These are phyloP conservation scores for Ptychochromis oligacanthus DNA, from an alignment of 2,113 vertebrate genomes.

Conservation along the genomic window DNA sequence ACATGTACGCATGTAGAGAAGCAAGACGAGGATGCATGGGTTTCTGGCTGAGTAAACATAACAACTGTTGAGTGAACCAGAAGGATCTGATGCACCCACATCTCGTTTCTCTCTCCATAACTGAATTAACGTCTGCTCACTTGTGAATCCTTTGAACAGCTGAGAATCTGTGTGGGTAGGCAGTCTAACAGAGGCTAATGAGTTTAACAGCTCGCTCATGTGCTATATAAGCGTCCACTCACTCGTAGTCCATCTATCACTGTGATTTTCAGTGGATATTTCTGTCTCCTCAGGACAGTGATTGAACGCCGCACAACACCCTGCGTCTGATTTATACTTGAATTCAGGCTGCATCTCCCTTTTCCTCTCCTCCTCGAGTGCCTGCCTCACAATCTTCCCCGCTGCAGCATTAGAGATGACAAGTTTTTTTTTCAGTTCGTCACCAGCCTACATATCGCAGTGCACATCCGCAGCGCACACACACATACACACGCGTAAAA, in stretches of 20 bases:
- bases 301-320: slow-evolving; percentile 30
- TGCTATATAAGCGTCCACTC: slow-evolving; percentile 25
- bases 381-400: slow-evolving; percentile 34
- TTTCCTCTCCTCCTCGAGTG: slow-evolving; percentile 15
- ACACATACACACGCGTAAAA: neutral
- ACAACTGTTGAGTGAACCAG: slow-evolving; percentile 31
- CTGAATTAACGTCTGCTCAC: slow-evolving; percentile 29
- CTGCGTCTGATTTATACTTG: slow-evolving; percentile 47
- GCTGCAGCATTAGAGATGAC: slow-evolving; percentile 37
- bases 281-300: slow-evolving; percentile 30
- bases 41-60: slow-evolving; percentile 32
- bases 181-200: slow-evolving; percentile 54
- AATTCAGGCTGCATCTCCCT: slow-evolving; percentile 29
- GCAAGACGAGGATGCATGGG: neutral
- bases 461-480: slow-evolving; percentile 7
- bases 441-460: slow-evolving; percentile 26
- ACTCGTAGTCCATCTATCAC: slow-evolving; percentile 45
- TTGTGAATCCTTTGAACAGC: slow-evolving; percentile 44
- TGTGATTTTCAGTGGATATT: slow-evolving; percentile 40
- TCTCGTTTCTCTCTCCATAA: slow-evolving; percentile 33
- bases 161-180: slow-evolving; percentile 43
- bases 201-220: slow-evolving; percentile 58
- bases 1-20: neutral
- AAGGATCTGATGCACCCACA: slow-evolving; percentile 33
- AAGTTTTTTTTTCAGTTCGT: slow-evolving; percentile 19